Percentiles rank a stretch among this genome's conserved stretches.
These are phyloP conservation scores for Megaleporinus macrocephalus DNA, from an alignment of 2,113 vertebrate genomes.

Conservation along the genomic window DNA sequence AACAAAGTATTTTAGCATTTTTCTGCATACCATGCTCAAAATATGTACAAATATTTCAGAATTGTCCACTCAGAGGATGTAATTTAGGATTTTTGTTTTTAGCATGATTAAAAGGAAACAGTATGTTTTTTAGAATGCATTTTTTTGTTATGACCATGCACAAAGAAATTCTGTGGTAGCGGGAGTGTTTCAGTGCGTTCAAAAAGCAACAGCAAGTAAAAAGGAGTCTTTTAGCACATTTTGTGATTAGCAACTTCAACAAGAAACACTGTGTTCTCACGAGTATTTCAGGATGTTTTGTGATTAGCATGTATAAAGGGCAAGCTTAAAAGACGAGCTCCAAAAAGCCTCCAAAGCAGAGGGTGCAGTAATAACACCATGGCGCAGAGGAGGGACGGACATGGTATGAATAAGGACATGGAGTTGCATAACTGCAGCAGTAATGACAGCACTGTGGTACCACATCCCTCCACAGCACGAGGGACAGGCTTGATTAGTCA, in stretches of 20 bases:
- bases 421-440: background rate
- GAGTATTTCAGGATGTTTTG: background rate
- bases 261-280: background rate
- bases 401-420: constrained; percentile 3
- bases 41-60: too few relatives aligned
- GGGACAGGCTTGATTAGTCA: constrained; percentile 3
- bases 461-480: background rate
- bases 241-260: background rate
- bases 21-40: too few relatives aligned
- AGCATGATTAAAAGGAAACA: too few relatives aligned
- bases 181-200: background rate
- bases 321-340: background rate
- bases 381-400: background rate
- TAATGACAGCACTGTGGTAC: background rate
- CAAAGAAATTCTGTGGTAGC: background rate
- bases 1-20: too few relatives aligned
- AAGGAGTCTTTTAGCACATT: background rate
- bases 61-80: too few relatives aligned
- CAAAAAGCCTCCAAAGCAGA: background rate
- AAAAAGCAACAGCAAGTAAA: background rate
- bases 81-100: too few relatives aligned
- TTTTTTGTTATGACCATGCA: too few relatives aligned
- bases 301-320: background rate
- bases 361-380: background rate
- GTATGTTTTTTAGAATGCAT: too few relatives aligned